phyloP scores from a whole-genome alignment of 2,797 vertebrate species.

The Chelonia mydas region DNA sequence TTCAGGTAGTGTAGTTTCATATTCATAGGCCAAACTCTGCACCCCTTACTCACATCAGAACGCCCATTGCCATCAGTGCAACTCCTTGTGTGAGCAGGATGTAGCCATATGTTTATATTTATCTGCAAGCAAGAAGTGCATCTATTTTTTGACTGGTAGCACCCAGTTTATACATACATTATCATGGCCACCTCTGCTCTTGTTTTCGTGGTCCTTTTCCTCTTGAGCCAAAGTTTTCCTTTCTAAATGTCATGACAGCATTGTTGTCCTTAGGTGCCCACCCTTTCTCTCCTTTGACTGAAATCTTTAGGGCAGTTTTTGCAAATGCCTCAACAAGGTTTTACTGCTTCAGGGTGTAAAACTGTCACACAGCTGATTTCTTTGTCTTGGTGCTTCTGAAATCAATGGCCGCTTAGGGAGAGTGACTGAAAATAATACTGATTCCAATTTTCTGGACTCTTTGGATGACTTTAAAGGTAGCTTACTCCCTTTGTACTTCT shows the following conservation, averaged over 20 bases:
- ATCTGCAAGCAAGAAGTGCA: neutral
- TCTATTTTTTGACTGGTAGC: neutral
- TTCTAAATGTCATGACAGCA: neutral
- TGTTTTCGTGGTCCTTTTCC: neutral
- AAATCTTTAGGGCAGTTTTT: conserved; percentile 31
- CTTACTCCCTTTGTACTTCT: neutral
- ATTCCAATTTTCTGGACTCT: conserved; percentile 22
- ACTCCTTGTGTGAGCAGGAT: neutral
- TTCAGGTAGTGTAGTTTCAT: neutral
- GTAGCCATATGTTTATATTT: neutral
- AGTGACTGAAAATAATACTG: neutral
- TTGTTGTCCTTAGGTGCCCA: neutral
- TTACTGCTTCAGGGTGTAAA: neutral
- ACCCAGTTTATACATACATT: neutral
- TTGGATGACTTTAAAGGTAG: neutral
- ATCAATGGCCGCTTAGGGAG: neutral
- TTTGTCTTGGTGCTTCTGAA: neutral
- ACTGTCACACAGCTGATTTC: neutral
- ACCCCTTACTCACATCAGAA: neutral
- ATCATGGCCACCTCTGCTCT: neutral
- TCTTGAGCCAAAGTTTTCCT: neutral
- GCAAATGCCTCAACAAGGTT: neutral
- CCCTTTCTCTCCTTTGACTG: neutral
- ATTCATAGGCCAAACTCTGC: neutral
- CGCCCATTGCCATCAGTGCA: neutral